These are phyloP conservation scores for Octomys mimax DNA, from an alignment of 2,797 vertebrate species.

Conservation along the genomic window DNA sequence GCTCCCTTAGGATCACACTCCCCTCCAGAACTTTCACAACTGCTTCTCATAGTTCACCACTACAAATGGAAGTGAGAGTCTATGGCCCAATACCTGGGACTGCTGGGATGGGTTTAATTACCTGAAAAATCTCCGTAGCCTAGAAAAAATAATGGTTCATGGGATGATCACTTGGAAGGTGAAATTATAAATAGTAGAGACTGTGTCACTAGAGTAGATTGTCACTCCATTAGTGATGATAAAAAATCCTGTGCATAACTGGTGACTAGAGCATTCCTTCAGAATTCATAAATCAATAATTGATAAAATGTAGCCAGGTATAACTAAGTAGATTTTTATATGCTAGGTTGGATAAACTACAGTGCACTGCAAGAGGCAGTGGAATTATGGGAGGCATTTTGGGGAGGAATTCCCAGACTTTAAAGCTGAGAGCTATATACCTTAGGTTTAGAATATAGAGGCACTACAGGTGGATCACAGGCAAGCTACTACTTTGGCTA, in stretches of 20 bases:
- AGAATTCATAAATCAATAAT: constrained; percentile 88
- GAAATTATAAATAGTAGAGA: constrained; percentile 87
- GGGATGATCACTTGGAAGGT: constrained; percentile 85
- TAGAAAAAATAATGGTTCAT: constrained; percentile 88
- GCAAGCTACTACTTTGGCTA: not conserved
- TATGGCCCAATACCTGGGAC: constrained; percentile 78
- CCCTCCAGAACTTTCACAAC: not conserved
- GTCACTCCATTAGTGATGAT: constrained; percentile 82
- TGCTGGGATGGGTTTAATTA: constrained; percentile 88
- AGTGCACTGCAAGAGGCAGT: constrained; percentile 76
- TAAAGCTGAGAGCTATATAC: constrained; percentile 59
- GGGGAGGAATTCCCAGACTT: constrained; percentile 61
- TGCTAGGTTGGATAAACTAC: constrained; percentile 85
- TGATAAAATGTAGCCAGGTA: constrained; percentile 85
- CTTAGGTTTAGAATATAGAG: not conserved
- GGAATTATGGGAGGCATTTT: constrained; percentile 81
- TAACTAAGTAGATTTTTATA: constrained; percentile 86
- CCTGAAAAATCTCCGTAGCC: constrained; percentile 86
- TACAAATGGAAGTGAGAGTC: not conserved
- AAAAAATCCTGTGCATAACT: constrained; percentile 84
- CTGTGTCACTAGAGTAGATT: constrained; percentile 78
- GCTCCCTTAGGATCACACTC: not conserved
- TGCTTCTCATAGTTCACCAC: not conserved
- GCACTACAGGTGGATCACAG: not conserved
- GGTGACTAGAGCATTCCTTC: constrained; percentile 81